Conservation (phyloP, 2,797 vertebrate genomes). For the Microctenopoma steveboyesi region DNA sequence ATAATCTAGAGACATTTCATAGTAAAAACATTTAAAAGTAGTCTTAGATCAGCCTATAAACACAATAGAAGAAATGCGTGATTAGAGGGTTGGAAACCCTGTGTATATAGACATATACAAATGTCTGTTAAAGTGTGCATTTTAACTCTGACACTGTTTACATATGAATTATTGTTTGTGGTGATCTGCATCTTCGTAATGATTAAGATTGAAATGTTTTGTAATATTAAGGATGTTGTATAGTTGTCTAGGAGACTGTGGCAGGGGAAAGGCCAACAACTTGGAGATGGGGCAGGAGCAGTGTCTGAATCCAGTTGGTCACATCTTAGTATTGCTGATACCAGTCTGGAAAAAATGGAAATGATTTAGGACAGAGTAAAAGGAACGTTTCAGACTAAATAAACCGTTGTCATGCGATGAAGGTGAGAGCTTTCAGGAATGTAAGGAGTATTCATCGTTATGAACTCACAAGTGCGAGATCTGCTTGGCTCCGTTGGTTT, state of each 20-base stretch:
- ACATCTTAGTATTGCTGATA: conserved; percentile 70
- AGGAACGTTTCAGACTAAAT: neutral
- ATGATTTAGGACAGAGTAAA: neutral
- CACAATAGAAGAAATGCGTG: no score
- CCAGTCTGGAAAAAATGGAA: conserved; percentile 55
- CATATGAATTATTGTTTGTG: conserved; percentile 3
- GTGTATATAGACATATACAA: no score
- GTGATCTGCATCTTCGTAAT: neutral
- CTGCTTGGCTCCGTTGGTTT: neutral
- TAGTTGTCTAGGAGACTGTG: neutral
- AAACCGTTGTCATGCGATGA: neutral
- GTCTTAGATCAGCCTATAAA: conserved; percentile 2
- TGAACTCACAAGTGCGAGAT: conserved; percentile 62
- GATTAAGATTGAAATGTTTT: neutral
- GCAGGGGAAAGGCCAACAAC: conserved; percentile 31
- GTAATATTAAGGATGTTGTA: no score
- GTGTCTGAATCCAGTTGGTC: conserved; percentile 68
- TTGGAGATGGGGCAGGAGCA: conserved; percentile 22
- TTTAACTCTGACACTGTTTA: conserved; percentile 14
- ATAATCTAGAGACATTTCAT: neutral
- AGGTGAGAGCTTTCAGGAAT: neutral
- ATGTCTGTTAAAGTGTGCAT: no score
- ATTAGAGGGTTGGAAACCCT: no score
- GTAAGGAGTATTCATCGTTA: neutral
- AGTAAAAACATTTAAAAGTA: neutral